Evolutionary conservation across 2,888 invertebrate species (phyloP).

Genomic region (Dorcus parallelipipedus): DNA sequence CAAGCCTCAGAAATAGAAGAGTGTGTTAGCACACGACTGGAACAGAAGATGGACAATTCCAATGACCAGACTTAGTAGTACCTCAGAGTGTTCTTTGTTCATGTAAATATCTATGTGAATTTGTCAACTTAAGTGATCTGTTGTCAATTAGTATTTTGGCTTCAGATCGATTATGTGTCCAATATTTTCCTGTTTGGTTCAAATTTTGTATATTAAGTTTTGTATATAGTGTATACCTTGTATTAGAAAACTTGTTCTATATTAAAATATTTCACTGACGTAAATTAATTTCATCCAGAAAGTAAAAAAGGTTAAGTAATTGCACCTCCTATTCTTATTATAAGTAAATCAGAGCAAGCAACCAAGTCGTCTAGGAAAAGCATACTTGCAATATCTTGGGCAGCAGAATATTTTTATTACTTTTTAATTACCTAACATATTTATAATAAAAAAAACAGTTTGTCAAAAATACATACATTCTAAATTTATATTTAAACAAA

Average conservation of each 20-base stretch:
- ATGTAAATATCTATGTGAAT: neutral
- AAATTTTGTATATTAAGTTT: too few species aligned
- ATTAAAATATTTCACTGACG: neutral
- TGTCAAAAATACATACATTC: neutral
- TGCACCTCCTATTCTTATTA: too few species aligned
- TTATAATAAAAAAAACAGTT: too few species aligned
- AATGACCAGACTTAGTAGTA: neutral
- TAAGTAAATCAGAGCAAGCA: neutral
- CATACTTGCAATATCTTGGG: too few species aligned
- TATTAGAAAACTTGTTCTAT: neutral
- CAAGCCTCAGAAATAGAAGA: conserved; percentile 55
- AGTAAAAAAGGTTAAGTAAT: too few species aligned
- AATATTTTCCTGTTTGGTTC: neutral
- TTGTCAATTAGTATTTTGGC: too few species aligned
- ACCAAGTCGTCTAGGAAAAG: too few species aligned
- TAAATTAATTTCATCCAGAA: too few species aligned
- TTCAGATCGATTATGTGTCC: neutral
- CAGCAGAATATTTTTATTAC: too few species aligned
- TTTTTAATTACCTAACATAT: too few species aligned
- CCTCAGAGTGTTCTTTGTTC: neutral
- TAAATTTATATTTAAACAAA: too few species aligned
- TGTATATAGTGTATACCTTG: neutral
- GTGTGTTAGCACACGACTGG: neutral
- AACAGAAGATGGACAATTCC: neutral
- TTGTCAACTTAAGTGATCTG: neutral